These are phyloP conservation scores for Notiomystis cincta DNA, from an alignment of 2,113 vertebrate species.

Conservation along the genomic window DNA sequence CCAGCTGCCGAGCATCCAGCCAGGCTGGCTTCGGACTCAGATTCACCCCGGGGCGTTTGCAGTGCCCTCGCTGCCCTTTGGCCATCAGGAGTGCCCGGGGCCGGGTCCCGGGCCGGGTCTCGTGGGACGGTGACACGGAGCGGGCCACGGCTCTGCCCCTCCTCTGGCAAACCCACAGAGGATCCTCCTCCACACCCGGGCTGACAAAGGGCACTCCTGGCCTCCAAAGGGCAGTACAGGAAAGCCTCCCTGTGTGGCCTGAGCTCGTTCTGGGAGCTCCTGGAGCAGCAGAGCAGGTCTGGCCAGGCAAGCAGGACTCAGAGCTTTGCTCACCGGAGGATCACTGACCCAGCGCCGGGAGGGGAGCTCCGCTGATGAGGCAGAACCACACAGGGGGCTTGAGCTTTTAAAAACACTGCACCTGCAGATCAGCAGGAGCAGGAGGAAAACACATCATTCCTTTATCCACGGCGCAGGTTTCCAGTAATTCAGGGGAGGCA, in stretches of 20 bases:
- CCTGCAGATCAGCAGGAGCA: not conserved
- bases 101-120: not conserved
- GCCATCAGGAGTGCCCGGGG: not conserved
- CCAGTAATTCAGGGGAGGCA: conserved; percentile 54
- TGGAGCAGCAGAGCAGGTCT: too few species aligned
- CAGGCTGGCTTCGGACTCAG: not conserved
- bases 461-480: not conserved
- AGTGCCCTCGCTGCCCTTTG: not conserved
- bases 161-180: fast-evolving
- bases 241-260: fast-evolving
- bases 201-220: not conserved
- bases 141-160: not conserved
- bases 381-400: not conserved
- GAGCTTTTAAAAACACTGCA: conserved; percentile 36
- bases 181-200: fast-evolving
- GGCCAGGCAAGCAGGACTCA: not conserved
- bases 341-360: not conserved
- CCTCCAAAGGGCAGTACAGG: fast-evolving
- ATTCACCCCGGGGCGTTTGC: not conserved
- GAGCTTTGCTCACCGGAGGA: not conserved
- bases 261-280: fast-evolving
- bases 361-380: not conserved
- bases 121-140: fast-evolving
- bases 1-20: not conserved
- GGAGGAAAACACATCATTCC: conserved; percentile 35